Base-by-base conservation (phyloP, 2,888 invertebrate species). In the Acanthosepion esculentum region DNA sequence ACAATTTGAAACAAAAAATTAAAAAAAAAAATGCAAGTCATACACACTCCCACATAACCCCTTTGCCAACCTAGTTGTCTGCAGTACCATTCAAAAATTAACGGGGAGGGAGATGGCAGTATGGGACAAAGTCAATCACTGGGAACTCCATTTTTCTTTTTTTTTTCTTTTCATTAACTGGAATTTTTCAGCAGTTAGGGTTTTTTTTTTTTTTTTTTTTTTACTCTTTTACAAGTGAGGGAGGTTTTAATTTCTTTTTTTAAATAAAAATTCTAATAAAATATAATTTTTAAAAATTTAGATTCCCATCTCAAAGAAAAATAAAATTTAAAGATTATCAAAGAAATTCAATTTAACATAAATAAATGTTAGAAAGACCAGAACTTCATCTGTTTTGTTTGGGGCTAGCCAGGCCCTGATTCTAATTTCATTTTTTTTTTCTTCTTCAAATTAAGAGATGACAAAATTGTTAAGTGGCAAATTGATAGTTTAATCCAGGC, bases 221-320 rank as follows among this genome's bases (percentile, higher is more conserved):
- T n/a, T n/a, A n/a, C 8, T 15, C 50, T 50, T 50, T 4, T 59
- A n/a, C 23, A 23, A 59, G 41, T 41, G 20, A 20, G 48, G 92
- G 41, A 48, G 48, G 92, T 48, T 48, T 48, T 29, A 23, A 92
- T 48, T 48, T 29, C 41, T 41, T 41, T 41, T 41, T 41, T 23
- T 29, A 92, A 92, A 92, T 26, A 26, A 92, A 91, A 92, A 92
- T 92, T 41, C 1, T 92, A 92, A 92, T 92, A 48, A 48, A 92
- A 92, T 41, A 41, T 23, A 92, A 92, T 48, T 48, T 48, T 92
- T 48, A 92, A 48, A 92, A 92, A 48, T 48, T 92, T 48, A 92
- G 20, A 6, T 92, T 92, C 48, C 92, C 48, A 92, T 20, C 20
- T 48, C 41, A 48, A 92, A 92, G 92, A 29, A 48, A 92, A 92